Percentiles rank a stretch among this genome's conserved stretches.
Evolutionary conservation across 2,888 invertebrate genomes (phyloP).

Genomic region (Apantesis nais): DNA sequence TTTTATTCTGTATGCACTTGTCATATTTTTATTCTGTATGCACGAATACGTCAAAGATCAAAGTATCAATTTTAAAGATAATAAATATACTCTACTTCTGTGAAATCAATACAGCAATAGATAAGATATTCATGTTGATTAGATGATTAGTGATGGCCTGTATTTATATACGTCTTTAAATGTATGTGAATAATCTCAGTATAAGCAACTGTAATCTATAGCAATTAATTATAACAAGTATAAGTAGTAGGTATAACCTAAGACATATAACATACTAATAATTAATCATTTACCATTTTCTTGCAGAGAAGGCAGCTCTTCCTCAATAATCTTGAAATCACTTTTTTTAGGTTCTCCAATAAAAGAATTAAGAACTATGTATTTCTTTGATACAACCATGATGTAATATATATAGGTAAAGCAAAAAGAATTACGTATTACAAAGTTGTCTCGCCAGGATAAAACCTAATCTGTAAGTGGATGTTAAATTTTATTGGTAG

Average conservation of each 20-base stretch:
- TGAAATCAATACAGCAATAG: not conserved
- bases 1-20: not conserved
- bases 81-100: too few relatives aligned
- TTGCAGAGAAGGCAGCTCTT: slow-evolving; percentile 85
- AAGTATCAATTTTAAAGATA: too few relatives aligned
- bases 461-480: not conserved
- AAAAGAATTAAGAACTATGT: slow-evolving; percentile 84
- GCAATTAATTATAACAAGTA: too few relatives aligned
- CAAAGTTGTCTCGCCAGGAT: not conserved
- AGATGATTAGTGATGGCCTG: not conserved
- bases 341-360: slow-evolving; percentile 85
- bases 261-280: not conserved
- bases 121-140: not conserved
- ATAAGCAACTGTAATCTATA: too few relatives aligned
- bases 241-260: not conserved
- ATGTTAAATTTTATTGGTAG: not conserved
- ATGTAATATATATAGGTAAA: not conserved
- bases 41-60: not conserved
- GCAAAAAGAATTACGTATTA: not conserved
- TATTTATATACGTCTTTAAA: not conserved
- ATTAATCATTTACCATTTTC: slow-evolving; percentile 85
- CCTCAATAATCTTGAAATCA: slow-evolving; percentile 87
- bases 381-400: slow-evolving; percentile 86
- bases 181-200: not conserved
- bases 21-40: not conserved